Conservation (phyloP, 2,797 vertebrate species). For the Leptoclinus maculatus region DNA sequence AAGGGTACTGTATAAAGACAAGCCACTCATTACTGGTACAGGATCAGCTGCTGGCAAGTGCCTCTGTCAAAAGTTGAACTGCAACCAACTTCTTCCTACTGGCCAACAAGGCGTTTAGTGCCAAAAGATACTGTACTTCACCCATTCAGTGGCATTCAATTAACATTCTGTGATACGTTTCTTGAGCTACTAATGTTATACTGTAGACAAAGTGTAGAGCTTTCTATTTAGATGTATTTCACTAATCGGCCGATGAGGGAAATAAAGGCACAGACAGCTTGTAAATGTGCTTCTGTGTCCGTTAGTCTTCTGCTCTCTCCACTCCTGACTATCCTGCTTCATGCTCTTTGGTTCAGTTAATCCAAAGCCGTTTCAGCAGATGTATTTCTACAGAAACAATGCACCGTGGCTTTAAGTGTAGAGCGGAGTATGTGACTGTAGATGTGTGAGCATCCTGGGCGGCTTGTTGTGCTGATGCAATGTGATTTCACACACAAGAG, state of each 20-base stretch:
- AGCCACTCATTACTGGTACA: conserved; percentile 35
- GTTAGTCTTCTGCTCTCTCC: conserved; percentile 15
- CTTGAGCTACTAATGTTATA: neutral
- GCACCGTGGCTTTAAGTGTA: neutral
- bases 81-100: neutral
- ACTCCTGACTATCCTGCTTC: neutral
- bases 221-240: conserved; percentile 19
- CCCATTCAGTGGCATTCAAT: neutral
- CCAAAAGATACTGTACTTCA: conserved; percentile 6
- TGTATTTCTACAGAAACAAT: neutral
- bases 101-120: neutral
- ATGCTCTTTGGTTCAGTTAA: neutral
- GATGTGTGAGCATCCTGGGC: neutral
- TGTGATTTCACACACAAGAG: neutral
- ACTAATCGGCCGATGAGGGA: conserved; percentile 34
- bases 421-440: neutral
- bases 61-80: conserved; percentile 27
- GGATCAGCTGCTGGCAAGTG: conserved; percentile 18
- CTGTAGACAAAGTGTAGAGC: neutral
- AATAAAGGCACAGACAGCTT: conserved; percentile 2
- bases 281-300: conserved; percentile 11
- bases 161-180: neutral
- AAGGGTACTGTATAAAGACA: conserved; percentile 13
- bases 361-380: neutral
- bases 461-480: neutral